Evolutionary conservation across 2,797 vertebrate species (phyloP), one percentile per base, ranked within the genome.

Genomic region (Phrynocephalus guinanensis): DNA sequence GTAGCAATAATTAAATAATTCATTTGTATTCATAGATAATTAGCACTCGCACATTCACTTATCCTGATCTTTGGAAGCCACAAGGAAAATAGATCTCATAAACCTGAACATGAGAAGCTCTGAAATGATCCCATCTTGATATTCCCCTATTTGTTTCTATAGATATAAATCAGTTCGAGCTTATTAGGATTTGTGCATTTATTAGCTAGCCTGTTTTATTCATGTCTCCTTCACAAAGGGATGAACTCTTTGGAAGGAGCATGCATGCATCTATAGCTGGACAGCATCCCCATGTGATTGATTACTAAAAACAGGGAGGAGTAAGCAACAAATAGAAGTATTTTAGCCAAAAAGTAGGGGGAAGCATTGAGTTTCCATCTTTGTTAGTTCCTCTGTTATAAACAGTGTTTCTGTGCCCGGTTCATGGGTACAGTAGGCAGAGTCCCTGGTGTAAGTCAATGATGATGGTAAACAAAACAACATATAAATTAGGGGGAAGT

Each of bases 1-100:
- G 94, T 96, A 87, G 86, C 91, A 95, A 94, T 95, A 96, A 97
- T 97, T 93, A 96, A 96, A 96, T 96, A 96, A 96, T 96, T 95
- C 94, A 90, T 82, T 89, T 92, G 93, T 92, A 95, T 94, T 94
- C 92, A 94, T 90, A 85, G 93, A 93, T 96, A 96, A 97, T 97
- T 97, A 97, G 93, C 87, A 81, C n/a, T 44, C 15, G 13, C 60
- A 63, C 60, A 16, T 95, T 94, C 94, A 95, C 95, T 95, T 96
- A 5, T 26, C 8, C 1, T 5, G 10, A 38, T 30, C 86, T 78
- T 93, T 91, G 93, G 93, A 91, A 94, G 90, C 91, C 95, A 93
- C 95, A 94, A 93, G 86, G 93, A 95, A 95, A 96, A 96, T 9
- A 79, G 93, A 94, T 92, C 94, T 94, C 92, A 93, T 95, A 96